Evolutionary conservation across 2,888 invertebrate species (phyloP).

Genomic region (Diarsia rubi): DNA sequence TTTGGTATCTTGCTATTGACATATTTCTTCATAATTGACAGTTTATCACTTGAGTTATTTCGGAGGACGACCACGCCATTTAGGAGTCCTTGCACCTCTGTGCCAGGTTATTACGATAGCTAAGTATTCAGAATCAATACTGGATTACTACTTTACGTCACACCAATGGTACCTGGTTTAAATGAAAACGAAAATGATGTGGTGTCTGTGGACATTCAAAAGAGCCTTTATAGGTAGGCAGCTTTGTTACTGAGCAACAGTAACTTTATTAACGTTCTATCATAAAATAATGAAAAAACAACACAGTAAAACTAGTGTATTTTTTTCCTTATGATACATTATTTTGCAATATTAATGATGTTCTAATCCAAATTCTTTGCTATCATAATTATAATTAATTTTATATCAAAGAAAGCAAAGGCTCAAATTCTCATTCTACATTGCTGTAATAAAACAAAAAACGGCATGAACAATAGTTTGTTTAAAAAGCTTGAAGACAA

Average conservation of each 20-base stretch:
- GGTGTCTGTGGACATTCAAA: background rate
- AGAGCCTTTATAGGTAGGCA: background rate
- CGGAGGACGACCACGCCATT: background rate
- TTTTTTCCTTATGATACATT: background rate
- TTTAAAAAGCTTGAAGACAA: no score
- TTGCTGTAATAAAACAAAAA: conserved; percentile 1
- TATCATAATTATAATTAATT: no score
- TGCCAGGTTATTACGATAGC: background rate
- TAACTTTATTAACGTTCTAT: background rate
- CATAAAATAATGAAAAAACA: background rate
- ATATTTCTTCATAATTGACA: background rate
- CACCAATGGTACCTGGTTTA: background rate
- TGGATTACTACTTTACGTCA: background rate
- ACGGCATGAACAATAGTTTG: no score
- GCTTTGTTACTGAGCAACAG: background rate
- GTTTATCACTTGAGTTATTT: background rate
- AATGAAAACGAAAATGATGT: background rate
- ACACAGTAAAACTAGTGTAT: background rate
- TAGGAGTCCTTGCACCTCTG: background rate
- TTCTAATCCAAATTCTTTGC: no score
- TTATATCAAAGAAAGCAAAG: no score
- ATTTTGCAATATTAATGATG: no score
- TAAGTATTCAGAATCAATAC: background rate
- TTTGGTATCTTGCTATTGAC: background rate
- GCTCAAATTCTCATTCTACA: no score